Evolutionary conservation across 2,888 invertebrate species (phyloP).

Genomic region (Leucania comma): DNA sequence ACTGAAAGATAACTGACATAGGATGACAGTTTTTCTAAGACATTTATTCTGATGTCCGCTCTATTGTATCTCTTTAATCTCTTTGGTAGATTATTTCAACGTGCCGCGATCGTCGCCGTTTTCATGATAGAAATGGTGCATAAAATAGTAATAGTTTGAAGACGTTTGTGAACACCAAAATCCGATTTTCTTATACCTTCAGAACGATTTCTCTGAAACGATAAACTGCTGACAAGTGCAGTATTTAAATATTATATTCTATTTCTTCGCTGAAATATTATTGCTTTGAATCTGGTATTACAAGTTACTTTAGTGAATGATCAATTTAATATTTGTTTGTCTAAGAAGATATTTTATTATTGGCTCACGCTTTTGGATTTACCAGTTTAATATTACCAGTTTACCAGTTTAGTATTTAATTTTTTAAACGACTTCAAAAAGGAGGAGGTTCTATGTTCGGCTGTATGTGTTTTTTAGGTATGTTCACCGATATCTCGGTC

Average conservation of each 20-base stretch:
- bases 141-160: constrained; percentile 7
- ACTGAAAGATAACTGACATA: too few species aligned
- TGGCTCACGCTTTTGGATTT: too few species aligned
- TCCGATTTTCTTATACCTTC: constrained; percentile 16
- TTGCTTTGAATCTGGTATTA: constrained; percentile 1
- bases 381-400: too few species aligned
- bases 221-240: constrained; percentile 40
- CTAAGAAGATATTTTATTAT: too few species aligned
- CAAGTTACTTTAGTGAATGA: neutral
- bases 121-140: constrained; percentile 11
- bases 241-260: constrained; percentile 36
- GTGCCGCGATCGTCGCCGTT: constrained; percentile 3
- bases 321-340: neutral
- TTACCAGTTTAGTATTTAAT: too few species aligned
- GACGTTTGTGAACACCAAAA: constrained; percentile 23
- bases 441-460: too few species aligned
- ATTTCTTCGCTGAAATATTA: constrained; percentile 12
- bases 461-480: too few species aligned
- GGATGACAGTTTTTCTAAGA: too few species aligned
- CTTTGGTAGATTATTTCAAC: neutral
- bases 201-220: constrained; percentile 28
- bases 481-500: too few species aligned
- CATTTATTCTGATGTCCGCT: too few species aligned
- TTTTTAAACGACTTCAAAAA: too few species aligned
- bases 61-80: too few species aligned